Percentiles rank a stretch among this genome's conserved stretches.
Evolutionary conservation across 2,888 invertebrate species (phyloP).

Genomic region (Miltochrista miniata): DNA sequence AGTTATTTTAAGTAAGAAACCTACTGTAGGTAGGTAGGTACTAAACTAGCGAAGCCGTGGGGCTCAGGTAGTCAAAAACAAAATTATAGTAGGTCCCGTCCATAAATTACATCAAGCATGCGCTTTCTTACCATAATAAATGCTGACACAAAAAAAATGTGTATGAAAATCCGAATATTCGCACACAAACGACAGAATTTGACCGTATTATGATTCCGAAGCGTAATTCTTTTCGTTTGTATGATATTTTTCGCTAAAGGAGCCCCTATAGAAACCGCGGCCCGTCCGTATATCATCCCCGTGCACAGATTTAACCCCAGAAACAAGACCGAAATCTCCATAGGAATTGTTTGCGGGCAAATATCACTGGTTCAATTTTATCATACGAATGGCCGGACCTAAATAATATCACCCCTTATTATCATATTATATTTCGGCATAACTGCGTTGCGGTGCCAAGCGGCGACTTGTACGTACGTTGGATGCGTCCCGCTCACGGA

Average conservation of each 20-base stretch:
- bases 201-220: constrained; percentile 41
- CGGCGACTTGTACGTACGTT: constrained; percentile 54
- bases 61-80: no score
- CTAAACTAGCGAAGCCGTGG: no score
- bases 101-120: constrained; percentile 27
- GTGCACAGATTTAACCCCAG: constrained; percentile 74
- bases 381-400: constrained; percentile 79
- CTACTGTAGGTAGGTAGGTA: no score
- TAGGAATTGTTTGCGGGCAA: constrained; percentile 79
- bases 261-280: constrained; percentile 44
- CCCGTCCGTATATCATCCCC: constrained; percentile 70
- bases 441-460: constrained; percentile 56
- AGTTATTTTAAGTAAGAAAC: no score
- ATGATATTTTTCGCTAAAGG: constrained; percentile 60
- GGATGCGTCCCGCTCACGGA: constrained; percentile 50
- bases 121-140: constrained; percentile 32
- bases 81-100: constrained; percentile 3
- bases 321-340: constrained; percentile 81
- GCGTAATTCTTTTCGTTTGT: constrained; percentile 47
- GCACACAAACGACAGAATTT: constrained; percentile 50
- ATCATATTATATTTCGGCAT: constrained; percentile 64
- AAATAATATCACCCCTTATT: constrained; percentile 75
- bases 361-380: constrained; percentile 78
- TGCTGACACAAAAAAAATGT: constrained; percentile 36
- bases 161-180: constrained; percentile 35